A percentile compares a stretch with the other conserved stretches of the same genome.
These are phyloP conservation scores for Meta bourneti DNA, from an alignment of 2,888 invertebrate genomes.

Conservation along the genomic window DNA sequence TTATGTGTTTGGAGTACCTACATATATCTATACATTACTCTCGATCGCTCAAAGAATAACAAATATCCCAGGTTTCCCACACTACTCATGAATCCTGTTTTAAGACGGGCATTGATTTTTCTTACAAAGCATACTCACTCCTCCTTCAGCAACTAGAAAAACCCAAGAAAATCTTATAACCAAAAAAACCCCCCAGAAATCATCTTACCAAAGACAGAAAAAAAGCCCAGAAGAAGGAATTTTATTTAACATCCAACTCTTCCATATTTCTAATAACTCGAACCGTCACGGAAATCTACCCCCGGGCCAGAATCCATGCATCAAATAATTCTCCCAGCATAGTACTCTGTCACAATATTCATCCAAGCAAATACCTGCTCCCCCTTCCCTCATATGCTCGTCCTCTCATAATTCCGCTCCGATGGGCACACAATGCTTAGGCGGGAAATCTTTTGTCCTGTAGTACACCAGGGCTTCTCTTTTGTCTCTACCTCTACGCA, in stretches of 20 bases:
- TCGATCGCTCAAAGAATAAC: too few relatives aligned
- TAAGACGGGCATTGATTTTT: too few relatives aligned
- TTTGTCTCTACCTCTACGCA: constrained; percentile 19
- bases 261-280: constrained; percentile 61
- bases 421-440: constrained; percentile 45
- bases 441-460: constrained; percentile 63
- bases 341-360: constrained; percentile 41
- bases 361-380: constrained; percentile 55
- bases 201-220: neutral
- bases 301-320: constrained; percentile 36
- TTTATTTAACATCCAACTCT: constrained; percentile 41
- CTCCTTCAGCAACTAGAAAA: too few relatives aligned
- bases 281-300: constrained; percentile 47
- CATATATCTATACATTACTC: too few relatives aligned
- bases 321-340: constrained; percentile 41
- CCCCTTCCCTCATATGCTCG: constrained; percentile 31
- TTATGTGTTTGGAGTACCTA: too few relatives aligned
- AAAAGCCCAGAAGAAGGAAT: constrained; percentile 1
- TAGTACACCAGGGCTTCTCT: constrained; percentile 41
- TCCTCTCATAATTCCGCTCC: constrained; percentile 52
- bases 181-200: neutral
- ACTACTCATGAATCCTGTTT: too few relatives aligned
- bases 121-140: too few relatives aligned
- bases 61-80: too few relatives aligned
- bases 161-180: neutral